A percentile compares a stretch with the other conserved stretches of the same genome.
Conservation (phyloP, 2,797 vertebrate species). For the Phaenicophaeus curvirostris region DNA sequence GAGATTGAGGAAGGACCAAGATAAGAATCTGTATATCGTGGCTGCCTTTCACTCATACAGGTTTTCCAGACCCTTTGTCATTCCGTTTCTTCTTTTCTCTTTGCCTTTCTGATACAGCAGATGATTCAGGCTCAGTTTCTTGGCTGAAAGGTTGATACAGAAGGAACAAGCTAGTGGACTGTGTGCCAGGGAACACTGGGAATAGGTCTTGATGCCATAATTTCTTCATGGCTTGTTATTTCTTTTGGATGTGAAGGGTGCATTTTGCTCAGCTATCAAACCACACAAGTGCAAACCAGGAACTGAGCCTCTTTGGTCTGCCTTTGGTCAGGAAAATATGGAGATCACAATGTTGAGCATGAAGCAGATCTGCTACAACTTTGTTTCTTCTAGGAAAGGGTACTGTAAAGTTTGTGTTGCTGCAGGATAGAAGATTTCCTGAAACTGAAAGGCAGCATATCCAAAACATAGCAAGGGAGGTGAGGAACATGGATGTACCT, state of each 20-base stretch:
- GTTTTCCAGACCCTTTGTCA: background rate
- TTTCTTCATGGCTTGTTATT: background rate
- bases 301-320: background rate
- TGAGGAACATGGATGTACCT: background rate
- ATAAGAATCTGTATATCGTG: background rate
- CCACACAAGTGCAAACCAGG: background rate
- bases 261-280: background rate
- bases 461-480: background rate
- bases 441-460: background rate
- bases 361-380: background rate
- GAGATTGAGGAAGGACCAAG: background rate
- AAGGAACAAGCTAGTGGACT: background rate
- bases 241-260: background rate
- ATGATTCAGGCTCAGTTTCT: slow-evolving; percentile 4
- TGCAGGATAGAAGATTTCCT: background rate
- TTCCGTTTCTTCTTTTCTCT: background rate
- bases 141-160: slow-evolving; percentile 10
- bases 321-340: background rate
- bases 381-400: background rate
- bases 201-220: slow-evolving; percentile 12
- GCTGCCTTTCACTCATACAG: background rate
- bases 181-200: background rate
- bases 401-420: background rate
- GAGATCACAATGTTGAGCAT: fast-evolving
- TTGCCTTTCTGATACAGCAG: background rate